Percentiles rank a stretch among this genome's conserved stretches.
These are phyloP conservation scores for Oligia latruncula DNA, from an alignment of 2,888 invertebrate genomes.

Conservation along the genomic window DNA sequence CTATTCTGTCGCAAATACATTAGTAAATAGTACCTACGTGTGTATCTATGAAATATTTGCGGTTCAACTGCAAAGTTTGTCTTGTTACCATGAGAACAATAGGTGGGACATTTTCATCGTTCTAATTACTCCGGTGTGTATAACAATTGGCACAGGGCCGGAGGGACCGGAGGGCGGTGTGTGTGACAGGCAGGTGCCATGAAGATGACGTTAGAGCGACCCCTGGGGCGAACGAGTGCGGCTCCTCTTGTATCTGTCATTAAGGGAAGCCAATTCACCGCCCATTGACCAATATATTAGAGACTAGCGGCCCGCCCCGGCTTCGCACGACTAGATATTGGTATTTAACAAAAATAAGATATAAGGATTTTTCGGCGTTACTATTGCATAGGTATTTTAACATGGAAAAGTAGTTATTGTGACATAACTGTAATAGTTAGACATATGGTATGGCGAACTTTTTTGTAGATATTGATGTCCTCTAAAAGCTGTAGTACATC, in stretches of 20 bases:
- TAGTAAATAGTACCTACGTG: conserved; percentile 34
- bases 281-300: conserved; percentile 54
- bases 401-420: too few species aligned
- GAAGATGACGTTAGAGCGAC: conserved; percentile 63
- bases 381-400: too few species aligned
- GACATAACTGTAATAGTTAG: too few species aligned
- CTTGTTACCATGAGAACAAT: conserved; percentile 49
- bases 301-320: not conserved
- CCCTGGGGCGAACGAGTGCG: conserved; percentile 63
- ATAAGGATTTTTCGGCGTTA: too few species aligned
- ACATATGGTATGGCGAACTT: too few species aligned
- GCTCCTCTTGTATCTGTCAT: conserved; percentile 59
- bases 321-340: too few species aligned
- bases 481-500: too few species aligned
- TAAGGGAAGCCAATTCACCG: conserved; percentile 48
- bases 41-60: conserved; percentile 64
- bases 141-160: conserved; percentile 50
- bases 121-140: conserved; percentile 66
- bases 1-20: conserved; percentile 56
- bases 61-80: conserved; percentile 59
- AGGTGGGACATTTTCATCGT: conserved; percentile 53
- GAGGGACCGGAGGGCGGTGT: conserved; percentile 42
- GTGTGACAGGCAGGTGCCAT: conserved; percentile 69
- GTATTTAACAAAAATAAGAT: too few species aligned
- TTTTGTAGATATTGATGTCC: too few species aligned